A percentile compares a stretch with the other conserved stretches of the same genome.
These are phyloP conservation scores for Pollenia griseotomentosa DNA, from an alignment of 2,888 invertebrate genomes.

Conservation along the genomic window DNA sequence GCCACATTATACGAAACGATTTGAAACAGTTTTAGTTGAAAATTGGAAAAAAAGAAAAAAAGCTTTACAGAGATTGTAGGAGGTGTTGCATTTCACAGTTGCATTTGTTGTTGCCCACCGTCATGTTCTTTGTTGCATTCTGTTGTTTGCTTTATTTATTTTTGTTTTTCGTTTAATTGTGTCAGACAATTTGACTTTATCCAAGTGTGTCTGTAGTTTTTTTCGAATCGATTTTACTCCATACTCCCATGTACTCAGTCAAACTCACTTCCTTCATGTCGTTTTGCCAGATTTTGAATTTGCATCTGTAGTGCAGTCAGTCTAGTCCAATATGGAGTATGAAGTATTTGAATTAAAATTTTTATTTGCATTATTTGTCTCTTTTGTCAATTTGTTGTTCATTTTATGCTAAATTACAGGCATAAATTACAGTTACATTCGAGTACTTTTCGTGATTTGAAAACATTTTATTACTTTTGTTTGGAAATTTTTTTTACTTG, in stretches of 20 bases:
- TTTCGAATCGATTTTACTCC: constrained; percentile 36
- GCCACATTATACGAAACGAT: neutral
- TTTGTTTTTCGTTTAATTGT: constrained; percentile 61
- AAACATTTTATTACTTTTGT: constrained; percentile 41
- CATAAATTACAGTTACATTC: constrained; percentile 42
- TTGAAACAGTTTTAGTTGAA: constrained; percentile 10
- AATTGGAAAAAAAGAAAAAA: constrained; percentile 7
- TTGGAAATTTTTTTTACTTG: constrained; percentile 6
- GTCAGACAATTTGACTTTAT: constrained; percentile 70
- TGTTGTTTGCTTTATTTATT: constrained; percentile 48
- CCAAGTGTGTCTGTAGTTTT: constrained; percentile 44
- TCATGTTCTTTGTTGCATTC: constrained; percentile 22
- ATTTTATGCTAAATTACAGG: constrained; percentile 62
- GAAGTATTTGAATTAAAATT: constrained; percentile 46
- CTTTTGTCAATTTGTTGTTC: constrained; percentile 67
- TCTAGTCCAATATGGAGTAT: constrained; percentile 24
- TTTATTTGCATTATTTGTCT: constrained; percentile 61
- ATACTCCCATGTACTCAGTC: neutral
- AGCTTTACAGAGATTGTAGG: constrained; percentile 57
- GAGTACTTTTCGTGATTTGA: constrained; percentile 45
- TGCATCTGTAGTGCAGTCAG: neutral
- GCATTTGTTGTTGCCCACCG: constrained; percentile 51
- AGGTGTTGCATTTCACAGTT: constrained; percentile 73
- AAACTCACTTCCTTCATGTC: neutral
- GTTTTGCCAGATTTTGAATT: constrained; percentile 2